phyloP scores from a whole-genome alignment of 2,113 vertebrate genomes.

The Apteryx owenii region DNA sequence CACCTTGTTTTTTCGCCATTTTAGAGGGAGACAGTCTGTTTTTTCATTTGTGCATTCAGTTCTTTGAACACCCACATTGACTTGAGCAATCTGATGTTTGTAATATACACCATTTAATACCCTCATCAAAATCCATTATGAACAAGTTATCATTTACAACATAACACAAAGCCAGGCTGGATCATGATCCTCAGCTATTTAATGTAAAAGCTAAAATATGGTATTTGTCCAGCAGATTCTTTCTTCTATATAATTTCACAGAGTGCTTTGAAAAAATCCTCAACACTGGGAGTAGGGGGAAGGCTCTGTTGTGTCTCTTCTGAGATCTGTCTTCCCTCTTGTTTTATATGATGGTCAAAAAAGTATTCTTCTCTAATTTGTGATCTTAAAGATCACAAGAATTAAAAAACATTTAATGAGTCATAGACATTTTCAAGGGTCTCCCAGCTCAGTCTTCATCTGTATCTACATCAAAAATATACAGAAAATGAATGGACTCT shows the following conservation, averaged over 20 bases:
- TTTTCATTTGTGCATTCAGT: background rate
- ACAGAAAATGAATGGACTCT: background rate
- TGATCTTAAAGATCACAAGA: background rate
- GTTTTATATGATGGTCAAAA: background rate
- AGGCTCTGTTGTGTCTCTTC: background rate
- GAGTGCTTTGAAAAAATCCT: accelerated
- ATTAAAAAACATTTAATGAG: background rate
- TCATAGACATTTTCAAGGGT: slow-evolving; percentile 26
- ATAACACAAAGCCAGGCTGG: background rate
- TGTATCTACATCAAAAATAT: background rate
- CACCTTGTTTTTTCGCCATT: background rate
- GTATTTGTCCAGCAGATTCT: background rate
- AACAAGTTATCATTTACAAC: background rate
- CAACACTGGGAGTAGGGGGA: background rate
- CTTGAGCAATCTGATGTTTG: background rate
- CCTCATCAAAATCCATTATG: background rate
- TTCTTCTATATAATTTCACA: background rate
- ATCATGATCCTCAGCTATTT: background rate
- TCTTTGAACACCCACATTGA: background rate
- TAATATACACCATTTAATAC: background rate
- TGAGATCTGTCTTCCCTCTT: background rate
- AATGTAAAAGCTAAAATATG: background rate
- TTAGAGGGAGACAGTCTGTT: background rate
- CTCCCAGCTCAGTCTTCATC: background rate
- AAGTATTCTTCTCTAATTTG: background rate